Base-by-base conservation (phyloP, 1,140 invertebrate species). In the Drosophila varians region DNA sequence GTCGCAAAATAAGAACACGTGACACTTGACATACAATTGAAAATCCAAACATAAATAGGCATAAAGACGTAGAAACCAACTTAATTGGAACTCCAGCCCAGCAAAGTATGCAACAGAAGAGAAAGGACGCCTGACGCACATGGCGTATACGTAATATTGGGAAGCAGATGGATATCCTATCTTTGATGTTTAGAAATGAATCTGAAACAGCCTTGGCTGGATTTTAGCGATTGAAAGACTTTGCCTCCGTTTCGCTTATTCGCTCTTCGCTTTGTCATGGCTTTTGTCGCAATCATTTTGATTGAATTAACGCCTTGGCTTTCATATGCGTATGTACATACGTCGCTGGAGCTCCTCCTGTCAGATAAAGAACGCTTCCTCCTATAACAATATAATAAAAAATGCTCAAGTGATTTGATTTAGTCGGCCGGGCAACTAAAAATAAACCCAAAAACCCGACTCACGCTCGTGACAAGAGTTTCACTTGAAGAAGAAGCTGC, bases 391-490 rank as follows among this genome's bases (percentile, higher is more conserved):
- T 70, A 83, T 70, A 77, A 70, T 70, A 62, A 75, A 84, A 75
- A 84, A 75, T 74, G 70, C 80, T 86, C 80, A 75, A 86, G 80
- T 79, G 79, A 79, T 75, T 86, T 86, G 75, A 84, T 86, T 84
- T 84, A 84, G 75, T 84, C 74, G 74, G 47, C 45, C 58, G 21
- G 49, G 49, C 42, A 79, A 80, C 60, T 43, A 57, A 65, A 80
- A 76, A 80, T 52, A 71, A 55, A 48, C 21, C 4, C 36, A 57
- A 57, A 51, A 45, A 42, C 26, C n/a, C 51, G 28, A 55, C 56
- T 53, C 26, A 34, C 18, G 62, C 57, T 54, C 64, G 52, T 74
- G 72, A 60, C 45, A 54, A 60, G 65, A 74, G 69, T 62, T 70
- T 65, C 53, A 66, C 56, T 62, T 51, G 62, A 79, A 75, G 62